Evolutionary conservation across 2,888 invertebrate genomes (phyloP).

Genomic region (Tachina grossa): DNA sequence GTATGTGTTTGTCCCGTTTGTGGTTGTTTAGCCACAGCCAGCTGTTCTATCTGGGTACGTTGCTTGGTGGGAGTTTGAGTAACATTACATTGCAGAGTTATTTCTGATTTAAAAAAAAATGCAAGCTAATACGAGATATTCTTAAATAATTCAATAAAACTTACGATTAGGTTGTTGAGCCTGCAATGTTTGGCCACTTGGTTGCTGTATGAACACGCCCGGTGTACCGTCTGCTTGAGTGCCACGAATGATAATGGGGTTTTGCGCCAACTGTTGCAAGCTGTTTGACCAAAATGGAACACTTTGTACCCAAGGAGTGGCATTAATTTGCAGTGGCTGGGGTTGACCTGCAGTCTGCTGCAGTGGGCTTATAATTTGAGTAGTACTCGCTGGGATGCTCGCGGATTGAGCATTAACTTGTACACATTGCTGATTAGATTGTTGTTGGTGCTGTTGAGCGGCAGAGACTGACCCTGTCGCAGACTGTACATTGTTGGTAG

Average conservation of each 20-base stretch:
- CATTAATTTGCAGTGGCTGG: constrained; percentile 89
- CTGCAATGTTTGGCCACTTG: constrained; percentile 85
- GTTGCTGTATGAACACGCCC: constrained; percentile 92
- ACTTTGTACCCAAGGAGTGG: constrained; percentile 88
- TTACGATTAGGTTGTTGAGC: constrained; percentile 87
- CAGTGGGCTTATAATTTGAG: constrained; percentile 89
- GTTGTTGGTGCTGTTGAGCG: constrained; percentile 80
- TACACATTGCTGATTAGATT: constrained; percentile 87
- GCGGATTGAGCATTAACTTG: constrained; percentile 87
- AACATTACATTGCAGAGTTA: constrained; percentile 81
- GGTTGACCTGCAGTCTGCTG: constrained; percentile 85
- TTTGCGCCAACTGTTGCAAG: constrained; percentile 88
- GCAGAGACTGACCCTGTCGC: constrained; percentile 80
- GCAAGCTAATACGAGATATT: constrained; percentile 17
- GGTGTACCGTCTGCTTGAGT: constrained; percentile 88
- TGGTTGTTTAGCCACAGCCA: constrained; percentile 81
- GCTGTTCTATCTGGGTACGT: constrained; percentile 83
- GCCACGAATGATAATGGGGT: constrained; percentile 90
- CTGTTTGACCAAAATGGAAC: constrained; percentile 90
- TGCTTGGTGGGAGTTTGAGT: constrained; percentile 83
- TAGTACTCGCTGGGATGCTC: constrained; percentile 86
- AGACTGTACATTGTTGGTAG: constrained; percentile 79
- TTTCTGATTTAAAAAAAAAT: constrained; percentile 75
- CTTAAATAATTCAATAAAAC: constrained; percentile 74
- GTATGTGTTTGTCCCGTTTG: constrained; percentile 60